phyloP scores from a whole-genome alignment of 2,888 invertebrate genomes.

The Scaptomyza polygonia region DNA sequence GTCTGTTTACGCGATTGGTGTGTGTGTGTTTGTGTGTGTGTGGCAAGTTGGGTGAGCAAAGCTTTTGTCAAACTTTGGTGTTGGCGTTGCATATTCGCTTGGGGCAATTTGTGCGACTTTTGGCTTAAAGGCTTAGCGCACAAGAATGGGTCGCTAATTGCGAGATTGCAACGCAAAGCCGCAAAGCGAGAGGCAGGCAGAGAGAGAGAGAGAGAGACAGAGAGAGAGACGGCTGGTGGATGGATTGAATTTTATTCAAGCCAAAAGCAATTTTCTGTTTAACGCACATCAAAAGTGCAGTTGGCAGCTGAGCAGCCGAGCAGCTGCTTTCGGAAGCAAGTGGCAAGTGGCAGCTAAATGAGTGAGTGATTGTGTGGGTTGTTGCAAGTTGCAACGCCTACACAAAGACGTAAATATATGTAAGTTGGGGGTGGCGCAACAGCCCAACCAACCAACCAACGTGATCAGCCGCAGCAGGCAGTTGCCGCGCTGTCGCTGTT shows the following conservation, averaged over 20 bases:
- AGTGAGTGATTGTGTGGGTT: neutral
- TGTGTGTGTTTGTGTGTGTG: neutral
- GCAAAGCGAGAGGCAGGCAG: constrained; percentile 53
- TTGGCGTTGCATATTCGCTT: constrained; percentile 8
- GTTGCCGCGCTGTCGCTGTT: neutral
- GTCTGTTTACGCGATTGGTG: neutral
- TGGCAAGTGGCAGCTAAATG: constrained; percentile 5
- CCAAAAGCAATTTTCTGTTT: constrained; percentile 6
- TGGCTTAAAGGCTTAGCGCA: constrained; percentile 56
- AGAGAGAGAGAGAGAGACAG: too few relatives aligned
- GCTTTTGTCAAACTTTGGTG: constrained; percentile 40
- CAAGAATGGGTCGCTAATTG: constrained; percentile 18
- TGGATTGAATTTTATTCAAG: neutral
- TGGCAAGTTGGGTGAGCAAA: constrained; percentile 14
- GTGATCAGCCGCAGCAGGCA: constrained; percentile 3
- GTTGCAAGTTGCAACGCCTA: constrained; percentile 14
- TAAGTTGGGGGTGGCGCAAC: neutral
- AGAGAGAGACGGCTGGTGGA: too few relatives aligned
- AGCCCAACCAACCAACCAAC: neutral
- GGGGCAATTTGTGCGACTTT: constrained; percentile 67
- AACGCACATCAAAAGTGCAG: constrained; percentile 1
- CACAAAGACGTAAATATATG: neutral
- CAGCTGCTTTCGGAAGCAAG: neutral
- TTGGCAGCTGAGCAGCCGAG: constrained; percentile 35
- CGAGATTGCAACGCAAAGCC: constrained; percentile 46